A percentile compares a stretch with the other conserved stretches of the same genome.
These are phyloP conservation scores for Megaustenia siamemsis DNA, from an alignment of 2,888 invertebrate genomes.

Conservation along the genomic window DNA sequence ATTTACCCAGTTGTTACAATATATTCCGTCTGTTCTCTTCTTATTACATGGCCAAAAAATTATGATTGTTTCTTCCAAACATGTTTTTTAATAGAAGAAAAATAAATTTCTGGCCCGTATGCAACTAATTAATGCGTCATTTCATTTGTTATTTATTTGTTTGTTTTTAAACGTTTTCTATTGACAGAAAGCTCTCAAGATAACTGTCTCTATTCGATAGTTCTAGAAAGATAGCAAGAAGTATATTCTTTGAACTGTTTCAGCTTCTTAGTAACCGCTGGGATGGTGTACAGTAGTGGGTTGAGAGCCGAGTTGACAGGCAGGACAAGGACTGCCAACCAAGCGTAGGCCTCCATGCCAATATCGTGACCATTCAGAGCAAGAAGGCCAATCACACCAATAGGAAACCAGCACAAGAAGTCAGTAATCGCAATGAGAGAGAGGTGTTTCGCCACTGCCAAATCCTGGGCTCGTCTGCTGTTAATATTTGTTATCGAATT, in stretches of 20 bases:
- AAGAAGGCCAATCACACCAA: slow-evolving; percentile 53
- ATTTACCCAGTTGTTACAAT: no score
- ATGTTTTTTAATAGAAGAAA: no score
- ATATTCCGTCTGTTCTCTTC: no score
- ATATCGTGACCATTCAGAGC: slow-evolving; percentile 29
- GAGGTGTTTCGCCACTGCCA: slow-evolving; percentile 70
- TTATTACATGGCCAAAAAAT: no score
- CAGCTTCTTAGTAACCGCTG: slow-evolving; percentile 74
- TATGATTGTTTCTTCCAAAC: no score
- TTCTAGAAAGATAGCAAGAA: slow-evolving; percentile 6
- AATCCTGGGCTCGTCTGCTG: slow-evolving; percentile 60
- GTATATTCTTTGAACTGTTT: slow-evolving; percentile 69
- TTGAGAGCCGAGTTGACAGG: slow-evolving; percentile 38
- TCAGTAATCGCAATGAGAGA: slow-evolving; percentile 71
- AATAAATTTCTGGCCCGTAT: no score
- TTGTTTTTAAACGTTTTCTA: no score
- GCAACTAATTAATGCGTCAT: no score
- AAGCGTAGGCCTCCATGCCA: slow-evolving; percentile 22
- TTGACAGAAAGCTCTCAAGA: no score
- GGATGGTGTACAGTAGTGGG: slow-evolving; percentile 59
- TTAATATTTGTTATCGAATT: neutral
- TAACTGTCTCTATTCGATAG: neutral
- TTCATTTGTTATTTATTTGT: no score
- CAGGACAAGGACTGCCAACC: slow-evolving; percentile 36
- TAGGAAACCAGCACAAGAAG: slow-evolving; percentile 74